phyloP scores from a whole-genome alignment of 2,888 invertebrate species.

The Chloromyia formosa region DNA sequence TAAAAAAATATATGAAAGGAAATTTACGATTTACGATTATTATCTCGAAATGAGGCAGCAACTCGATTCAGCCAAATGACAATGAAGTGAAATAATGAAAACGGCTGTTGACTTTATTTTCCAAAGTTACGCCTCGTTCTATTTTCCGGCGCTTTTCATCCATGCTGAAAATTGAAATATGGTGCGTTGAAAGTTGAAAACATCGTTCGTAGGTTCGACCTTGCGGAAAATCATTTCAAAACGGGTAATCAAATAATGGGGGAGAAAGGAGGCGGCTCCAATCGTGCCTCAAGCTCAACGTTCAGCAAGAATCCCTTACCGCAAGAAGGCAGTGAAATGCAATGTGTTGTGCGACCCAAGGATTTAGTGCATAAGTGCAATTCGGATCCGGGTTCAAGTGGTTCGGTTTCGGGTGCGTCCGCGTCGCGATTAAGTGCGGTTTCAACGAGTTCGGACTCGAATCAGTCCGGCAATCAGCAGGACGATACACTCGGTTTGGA shows the following conservation, averaged over 20 bases:
- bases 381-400: slow-evolving; percentile 68
- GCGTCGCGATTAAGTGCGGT: not conserved
- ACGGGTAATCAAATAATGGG: slow-evolving; percentile 53
- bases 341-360: slow-evolving; percentile 61
- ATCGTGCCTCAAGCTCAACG: not conserved
- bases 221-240: not conserved
- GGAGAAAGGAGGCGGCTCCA: slow-evolving; percentile 55
- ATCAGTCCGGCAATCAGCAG: not conserved
- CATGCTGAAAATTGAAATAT: too few relatives aligned
- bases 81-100: slow-evolving; percentile 3
- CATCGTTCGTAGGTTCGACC: too few relatives aligned
- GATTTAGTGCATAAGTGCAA: slow-evolving; percentile 75
- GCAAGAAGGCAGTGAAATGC: slow-evolving; percentile 5
- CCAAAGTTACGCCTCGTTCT: too few relatives aligned
- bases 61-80: not conserved
- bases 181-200: too few relatives aligned
- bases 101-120: too few relatives aligned
- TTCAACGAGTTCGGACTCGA: not conserved
- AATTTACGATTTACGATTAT: not conserved
- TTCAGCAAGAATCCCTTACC: not conserved
- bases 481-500: slow-evolving; percentile 39
- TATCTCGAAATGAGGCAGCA: not conserved
- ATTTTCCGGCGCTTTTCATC: too few relatives aligned
- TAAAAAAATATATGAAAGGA: slow-evolving; percentile 4
- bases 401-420: not conserved